These are phyloP conservation scores for Diachasma alloeum DNA, from an alignment of 1,140 invertebrate genomes.

Conservation along the genomic window DNA sequence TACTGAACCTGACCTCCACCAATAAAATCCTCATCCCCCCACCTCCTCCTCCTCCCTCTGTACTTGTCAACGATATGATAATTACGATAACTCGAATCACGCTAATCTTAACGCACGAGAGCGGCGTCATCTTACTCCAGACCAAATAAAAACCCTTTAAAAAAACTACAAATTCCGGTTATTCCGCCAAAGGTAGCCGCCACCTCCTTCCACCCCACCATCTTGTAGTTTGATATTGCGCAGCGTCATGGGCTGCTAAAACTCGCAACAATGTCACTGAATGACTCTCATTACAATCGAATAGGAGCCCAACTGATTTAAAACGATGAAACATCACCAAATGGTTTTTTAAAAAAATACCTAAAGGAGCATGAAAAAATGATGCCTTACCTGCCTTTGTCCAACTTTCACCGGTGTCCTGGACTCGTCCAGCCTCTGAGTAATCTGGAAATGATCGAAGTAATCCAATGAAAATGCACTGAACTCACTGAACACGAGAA, in stretches of 20 bases:
- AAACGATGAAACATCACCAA: neutral
- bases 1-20: neutral
- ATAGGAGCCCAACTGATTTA: neutral
- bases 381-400: neutral
- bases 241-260: neutral
- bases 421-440: neutral
- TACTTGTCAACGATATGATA: conserved; percentile 4
- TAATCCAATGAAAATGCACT: conserved; percentile 5
- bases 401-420: neutral
- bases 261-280: neutral
- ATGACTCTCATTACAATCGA: neutral
- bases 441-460: neutral
- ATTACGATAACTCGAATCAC: conserved; percentile 1
- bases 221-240: neutral
- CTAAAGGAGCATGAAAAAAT: neutral
- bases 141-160: neutral
- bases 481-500: neutral
- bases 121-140: neutral
- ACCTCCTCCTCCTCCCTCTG: no score
- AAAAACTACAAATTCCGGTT: conserved; percentile 15
- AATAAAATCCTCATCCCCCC: neutral
- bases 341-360: neutral
- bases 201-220: neutral
- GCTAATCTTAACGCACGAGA: neutral
- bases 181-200: conserved; percentile 5